Conservation (phyloP, 2,797 vertebrate species). For the Limnodromus scolopaceus region DNA sequence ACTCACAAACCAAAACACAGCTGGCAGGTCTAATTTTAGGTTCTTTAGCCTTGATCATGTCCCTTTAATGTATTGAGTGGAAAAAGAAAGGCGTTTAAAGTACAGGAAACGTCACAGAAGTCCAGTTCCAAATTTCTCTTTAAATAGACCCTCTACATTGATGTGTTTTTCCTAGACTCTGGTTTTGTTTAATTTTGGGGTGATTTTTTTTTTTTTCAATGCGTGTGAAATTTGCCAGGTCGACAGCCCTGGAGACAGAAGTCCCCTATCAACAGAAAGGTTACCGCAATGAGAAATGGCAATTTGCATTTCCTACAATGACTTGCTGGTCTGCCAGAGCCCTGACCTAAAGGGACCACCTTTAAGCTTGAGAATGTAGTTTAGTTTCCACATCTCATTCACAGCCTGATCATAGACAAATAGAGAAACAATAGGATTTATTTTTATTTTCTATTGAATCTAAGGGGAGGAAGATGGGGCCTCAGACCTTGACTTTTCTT, state of each 20-base stretch:
- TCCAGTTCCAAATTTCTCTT: constrained; percentile 53
- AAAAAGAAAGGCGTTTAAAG: constrained; percentile 60
- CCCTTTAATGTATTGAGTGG: constrained; percentile 69
- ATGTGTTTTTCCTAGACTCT: constrained; percentile 50
- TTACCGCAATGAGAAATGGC: background rate
- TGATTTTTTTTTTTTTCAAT: background rate
- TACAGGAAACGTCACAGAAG: constrained; percentile 65
- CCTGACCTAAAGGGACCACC: constrained; percentile 13
- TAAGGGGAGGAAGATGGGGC: background rate
- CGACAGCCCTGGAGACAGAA: background rate
- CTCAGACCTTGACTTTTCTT: constrained; percentile 54
- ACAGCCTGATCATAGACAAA: background rate
- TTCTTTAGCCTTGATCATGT: constrained; percentile 67
- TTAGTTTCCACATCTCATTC: constrained; percentile 30
- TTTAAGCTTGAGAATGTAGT: background rate
- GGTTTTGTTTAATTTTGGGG: constrained; percentile 57
- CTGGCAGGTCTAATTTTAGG: constrained; percentile 75
- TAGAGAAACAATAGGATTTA: constrained; percentile 57
- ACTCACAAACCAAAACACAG: constrained; percentile 72
- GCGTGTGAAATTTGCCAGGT: constrained; percentile 41
- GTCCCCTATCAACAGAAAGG: background rate
- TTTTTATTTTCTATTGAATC: constrained; percentile 57
- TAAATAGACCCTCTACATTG: constrained; percentile 58
- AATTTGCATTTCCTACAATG: constrained; percentile 29
- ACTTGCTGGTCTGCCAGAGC: constrained; percentile 11